Evolutionary conservation across 1,140 invertebrate genomes (phyloP).

Genomic region (Mactra quadrangularis): DNA sequence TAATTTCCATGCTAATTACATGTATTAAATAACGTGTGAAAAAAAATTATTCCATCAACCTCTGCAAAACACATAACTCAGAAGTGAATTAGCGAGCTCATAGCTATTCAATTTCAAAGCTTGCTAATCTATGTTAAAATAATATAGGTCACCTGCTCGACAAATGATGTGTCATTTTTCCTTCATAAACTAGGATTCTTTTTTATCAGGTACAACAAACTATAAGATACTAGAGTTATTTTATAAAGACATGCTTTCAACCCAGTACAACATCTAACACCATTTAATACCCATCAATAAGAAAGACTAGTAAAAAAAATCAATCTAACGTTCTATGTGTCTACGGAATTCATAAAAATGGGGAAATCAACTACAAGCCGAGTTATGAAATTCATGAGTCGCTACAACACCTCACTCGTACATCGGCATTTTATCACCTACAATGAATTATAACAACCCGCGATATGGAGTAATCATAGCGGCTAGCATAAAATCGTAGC

Average conservation of each 20-base stretch:
- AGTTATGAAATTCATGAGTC: slow-evolving; percentile 56
- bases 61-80: too few relatives aligned
- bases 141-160: not conserved
- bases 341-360: slow-evolving; percentile 40
- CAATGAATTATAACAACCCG: slow-evolving; percentile 37
- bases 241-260: slow-evolving; percentile 39
- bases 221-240: not conserved
- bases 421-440: slow-evolving; percentile 60
- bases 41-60: too few relatives aligned
- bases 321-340: slow-evolving; percentile 55
- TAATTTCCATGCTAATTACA: too few relatives aligned
- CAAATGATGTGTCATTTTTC: slow-evolving; percentile 39
- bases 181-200: slow-evolving; percentile 26
- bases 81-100: too few relatives aligned
- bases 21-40: too few relatives aligned
- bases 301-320: slow-evolving; percentile 44
- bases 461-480: slow-evolving; percentile 23
- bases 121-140: too few relatives aligned
- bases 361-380: slow-evolving; percentile 13
- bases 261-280: slow-evolving; percentile 40
- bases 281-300: slow-evolving; percentile 57
- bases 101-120: too few relatives aligned
- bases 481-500: slow-evolving; percentile 1
- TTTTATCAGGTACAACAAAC: slow-evolving; percentile 5
- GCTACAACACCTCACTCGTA: slow-evolving; percentile 59